Evolutionary conservation across 2,113 vertebrate species (phyloP).

Genomic region (Ailuropoda melanoleuca): DNA sequence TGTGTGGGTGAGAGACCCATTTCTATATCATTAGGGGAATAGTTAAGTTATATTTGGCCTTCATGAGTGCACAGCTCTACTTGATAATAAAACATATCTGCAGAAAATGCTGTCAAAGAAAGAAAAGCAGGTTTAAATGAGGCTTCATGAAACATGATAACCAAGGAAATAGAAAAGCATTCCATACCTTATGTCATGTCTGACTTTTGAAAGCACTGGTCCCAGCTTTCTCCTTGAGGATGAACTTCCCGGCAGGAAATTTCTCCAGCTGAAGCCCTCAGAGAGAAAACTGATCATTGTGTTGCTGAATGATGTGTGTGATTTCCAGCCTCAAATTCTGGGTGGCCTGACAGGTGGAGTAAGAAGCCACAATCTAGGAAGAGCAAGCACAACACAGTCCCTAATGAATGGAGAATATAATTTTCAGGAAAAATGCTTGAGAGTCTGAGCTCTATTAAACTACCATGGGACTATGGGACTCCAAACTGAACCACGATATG

Average conservation of each 20-base stretch:
- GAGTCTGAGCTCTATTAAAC: background rate
- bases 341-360: conserved; percentile 90
- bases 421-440: background rate
- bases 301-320: conserved; percentile 91
- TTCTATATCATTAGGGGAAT: background rate
- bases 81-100: background rate
- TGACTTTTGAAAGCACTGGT: conserved; percentile 84
- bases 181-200: conserved; percentile 85
- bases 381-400: background rate
- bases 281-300: conserved; percentile 86
- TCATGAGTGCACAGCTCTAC: background rate
- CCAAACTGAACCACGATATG: background rate
- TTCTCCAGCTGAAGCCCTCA: conserved; percentile 76
- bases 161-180: background rate
- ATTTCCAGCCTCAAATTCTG: conserved; percentile 91
- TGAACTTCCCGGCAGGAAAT: conserved; percentile 89
- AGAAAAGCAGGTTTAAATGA: background rate
- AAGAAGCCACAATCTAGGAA: conserved; percentile 92
- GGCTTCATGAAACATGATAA: background rate
- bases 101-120: background rate
- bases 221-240: conserved; percentile 87
- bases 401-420: background rate
- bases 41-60: background rate
- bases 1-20: background rate
- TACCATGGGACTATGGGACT: background rate